phyloP scores from a whole-genome alignment of 2,113 vertebrate genomes.

The Oreochromis spilurus region DNA sequence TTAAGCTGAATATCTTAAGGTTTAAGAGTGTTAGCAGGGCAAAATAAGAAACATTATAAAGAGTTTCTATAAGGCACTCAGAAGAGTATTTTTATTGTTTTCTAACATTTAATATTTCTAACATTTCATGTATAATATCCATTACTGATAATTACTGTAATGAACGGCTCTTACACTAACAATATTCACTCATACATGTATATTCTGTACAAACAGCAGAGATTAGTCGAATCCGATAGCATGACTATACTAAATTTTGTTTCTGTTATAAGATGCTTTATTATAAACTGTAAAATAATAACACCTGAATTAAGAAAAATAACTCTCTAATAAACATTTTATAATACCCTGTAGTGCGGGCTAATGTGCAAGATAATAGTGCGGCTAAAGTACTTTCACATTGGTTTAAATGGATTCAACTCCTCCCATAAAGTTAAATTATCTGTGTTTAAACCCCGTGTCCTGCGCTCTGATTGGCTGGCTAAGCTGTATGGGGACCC shows the following conservation, averaged over 20 bases:
- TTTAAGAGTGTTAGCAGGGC: neutral
- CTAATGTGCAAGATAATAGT: neutral
- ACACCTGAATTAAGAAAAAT: neutral
- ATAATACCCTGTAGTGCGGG: neutral
- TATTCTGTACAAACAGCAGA: neutral
- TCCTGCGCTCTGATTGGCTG: constrained; percentile 45
- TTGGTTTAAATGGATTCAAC: neutral
- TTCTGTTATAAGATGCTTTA: neutral
- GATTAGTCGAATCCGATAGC: neutral
- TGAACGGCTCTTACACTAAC: neutral
- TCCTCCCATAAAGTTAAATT: neutral
- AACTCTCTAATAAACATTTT: neutral
- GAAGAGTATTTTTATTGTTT: neutral
- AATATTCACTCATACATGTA: neutral
- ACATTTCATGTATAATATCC: neutral
- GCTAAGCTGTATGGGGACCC: neutral
- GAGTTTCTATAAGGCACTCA: neutral
- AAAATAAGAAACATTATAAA: neutral
- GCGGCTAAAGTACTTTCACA: neutral
- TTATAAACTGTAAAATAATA: neutral
- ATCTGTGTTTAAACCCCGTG: constrained; percentile 12
- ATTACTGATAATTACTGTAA: neutral
- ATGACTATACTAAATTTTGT: neutral
- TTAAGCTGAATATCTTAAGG: neutral
- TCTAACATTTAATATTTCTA: neutral